phyloP scores from a whole-genome alignment of 2,113 vertebrate species.

The Oreamnos americanus region DNA sequence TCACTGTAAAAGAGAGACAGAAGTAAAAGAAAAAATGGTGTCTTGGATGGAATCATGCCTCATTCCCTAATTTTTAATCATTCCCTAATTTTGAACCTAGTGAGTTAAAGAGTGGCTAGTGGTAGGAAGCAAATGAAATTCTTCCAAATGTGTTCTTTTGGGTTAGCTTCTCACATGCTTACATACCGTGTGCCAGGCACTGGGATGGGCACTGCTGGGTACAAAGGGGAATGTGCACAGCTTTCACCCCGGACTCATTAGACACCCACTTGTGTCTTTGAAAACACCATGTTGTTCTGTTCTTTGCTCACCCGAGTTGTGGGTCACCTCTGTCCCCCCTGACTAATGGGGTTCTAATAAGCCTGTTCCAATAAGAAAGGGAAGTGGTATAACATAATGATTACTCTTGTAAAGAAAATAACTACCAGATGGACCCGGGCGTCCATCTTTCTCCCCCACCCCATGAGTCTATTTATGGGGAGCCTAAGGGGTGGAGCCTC shows the following conservation, averaged over 20 bases:
- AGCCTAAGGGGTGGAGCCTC: not conserved
- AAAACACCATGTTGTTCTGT: not conserved
- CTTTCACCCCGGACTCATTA: not conserved
- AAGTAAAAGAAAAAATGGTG: not conserved
- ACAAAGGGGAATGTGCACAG: not conserved
- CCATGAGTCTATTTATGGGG: not conserved
- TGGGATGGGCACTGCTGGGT: too few relatives aligned
- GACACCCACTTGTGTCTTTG: not conserved
- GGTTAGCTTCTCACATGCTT: not conserved
- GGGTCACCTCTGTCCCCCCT: not conserved
- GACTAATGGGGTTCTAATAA: slow-evolving; percentile 25
- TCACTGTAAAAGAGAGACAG: not conserved
- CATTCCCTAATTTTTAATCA: not conserved
- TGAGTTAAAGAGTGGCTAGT: not conserved
- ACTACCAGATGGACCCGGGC: not conserved
- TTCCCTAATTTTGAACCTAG: not conserved
- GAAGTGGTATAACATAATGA: slow-evolving; percentile 22
- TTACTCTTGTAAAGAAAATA: slow-evolving; percentile 59
- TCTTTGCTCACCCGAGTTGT: not conserved
- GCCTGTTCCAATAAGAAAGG: slow-evolving; percentile 34
- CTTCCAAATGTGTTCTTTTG: not conserved
- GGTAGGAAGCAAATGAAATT: not conserved
- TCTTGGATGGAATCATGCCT: not conserved
- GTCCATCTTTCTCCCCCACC: not conserved
- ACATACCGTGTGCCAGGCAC: accelerated